These are phyloP conservation scores for Drosophila sp. DNA, from an alignment of 1,140 invertebrate species.

Conservation along the genomic window DNA sequence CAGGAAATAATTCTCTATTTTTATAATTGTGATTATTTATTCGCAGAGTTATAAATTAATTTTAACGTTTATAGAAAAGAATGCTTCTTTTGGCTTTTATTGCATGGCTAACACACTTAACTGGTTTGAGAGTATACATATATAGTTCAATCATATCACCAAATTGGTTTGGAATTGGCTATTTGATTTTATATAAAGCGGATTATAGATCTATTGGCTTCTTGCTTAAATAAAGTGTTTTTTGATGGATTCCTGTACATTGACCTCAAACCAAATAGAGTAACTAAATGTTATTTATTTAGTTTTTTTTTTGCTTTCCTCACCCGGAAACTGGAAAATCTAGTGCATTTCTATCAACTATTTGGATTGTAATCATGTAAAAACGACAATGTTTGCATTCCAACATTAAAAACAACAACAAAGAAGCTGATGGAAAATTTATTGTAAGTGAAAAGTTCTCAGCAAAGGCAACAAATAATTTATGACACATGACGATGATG, in stretches of 20 bases:
- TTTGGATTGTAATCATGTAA: conserved; percentile 14
- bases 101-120: no score
- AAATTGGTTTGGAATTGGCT: background rate
- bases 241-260: background rate
- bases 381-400: background rate
- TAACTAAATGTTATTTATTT: background rate
- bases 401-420: conserved; percentile 5
- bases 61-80: no score
- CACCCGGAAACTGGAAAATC: background rate
- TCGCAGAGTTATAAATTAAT: no score
- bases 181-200: background rate
- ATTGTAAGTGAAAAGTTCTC: conserved; percentile 64
- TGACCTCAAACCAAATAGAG: background rate
- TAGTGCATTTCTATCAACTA: background rate
- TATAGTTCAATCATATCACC: background rate
- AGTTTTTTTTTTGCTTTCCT: background rate
- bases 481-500: conserved; percentile 74
- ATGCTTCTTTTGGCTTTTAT: no score
- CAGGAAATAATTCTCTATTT: no score
- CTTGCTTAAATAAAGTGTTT: background rate
- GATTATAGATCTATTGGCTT: background rate
- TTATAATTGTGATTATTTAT: no score
- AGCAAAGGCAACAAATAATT: conserved; percentile 67
- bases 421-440: conserved; percentile 25
- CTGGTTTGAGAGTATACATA: background rate